Evolutionary conservation across 2,888 invertebrate species (phyloP).

Genomic region (Heliconius charithonia): DNA sequence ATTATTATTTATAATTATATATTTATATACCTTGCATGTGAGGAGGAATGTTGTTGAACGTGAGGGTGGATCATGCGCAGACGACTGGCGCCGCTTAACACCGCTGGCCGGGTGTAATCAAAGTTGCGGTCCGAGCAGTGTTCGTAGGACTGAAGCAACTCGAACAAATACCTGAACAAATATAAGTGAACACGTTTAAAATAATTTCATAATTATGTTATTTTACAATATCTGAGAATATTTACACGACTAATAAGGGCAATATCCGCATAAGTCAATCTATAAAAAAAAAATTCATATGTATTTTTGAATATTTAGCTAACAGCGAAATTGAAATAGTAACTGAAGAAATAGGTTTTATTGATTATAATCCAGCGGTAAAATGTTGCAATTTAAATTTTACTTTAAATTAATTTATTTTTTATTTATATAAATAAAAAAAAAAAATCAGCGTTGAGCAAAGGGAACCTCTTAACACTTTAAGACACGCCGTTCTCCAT

Average conservation of each 20-base stretch:
- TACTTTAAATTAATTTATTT: too few species aligned
- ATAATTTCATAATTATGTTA: background rate
- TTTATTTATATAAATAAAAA: background rate
- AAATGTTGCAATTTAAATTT: background rate
- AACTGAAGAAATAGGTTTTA: background rate
- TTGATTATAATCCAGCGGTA: background rate
- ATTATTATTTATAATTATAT: too few species aligned
- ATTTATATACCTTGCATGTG: constrained; percentile 18
- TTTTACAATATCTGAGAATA: too few species aligned
- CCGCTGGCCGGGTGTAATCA: constrained; percentile 66
- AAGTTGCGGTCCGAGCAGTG: constrained; percentile 64
- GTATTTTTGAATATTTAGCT: background rate
- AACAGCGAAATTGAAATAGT: background rate
- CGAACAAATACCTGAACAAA: constrained; percentile 83
- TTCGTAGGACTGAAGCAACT: constrained; percentile 88
- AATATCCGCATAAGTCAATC: background rate
- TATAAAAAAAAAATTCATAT: background rate
- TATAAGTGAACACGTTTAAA: background rate
- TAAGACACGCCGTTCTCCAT: too few species aligned
- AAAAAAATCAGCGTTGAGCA: too few species aligned
- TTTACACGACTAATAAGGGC: too few species aligned
- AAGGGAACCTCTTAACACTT: too few species aligned
- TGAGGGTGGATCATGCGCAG: constrained; percentile 51
- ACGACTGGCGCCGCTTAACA: constrained; percentile 56
- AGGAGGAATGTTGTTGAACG: constrained; percentile 16